Evolutionary conservation across 2,888 invertebrate genomes (phyloP), one percentile per base, ranked within the genome.

Genomic region (Protodeltote pygarga): DNA sequence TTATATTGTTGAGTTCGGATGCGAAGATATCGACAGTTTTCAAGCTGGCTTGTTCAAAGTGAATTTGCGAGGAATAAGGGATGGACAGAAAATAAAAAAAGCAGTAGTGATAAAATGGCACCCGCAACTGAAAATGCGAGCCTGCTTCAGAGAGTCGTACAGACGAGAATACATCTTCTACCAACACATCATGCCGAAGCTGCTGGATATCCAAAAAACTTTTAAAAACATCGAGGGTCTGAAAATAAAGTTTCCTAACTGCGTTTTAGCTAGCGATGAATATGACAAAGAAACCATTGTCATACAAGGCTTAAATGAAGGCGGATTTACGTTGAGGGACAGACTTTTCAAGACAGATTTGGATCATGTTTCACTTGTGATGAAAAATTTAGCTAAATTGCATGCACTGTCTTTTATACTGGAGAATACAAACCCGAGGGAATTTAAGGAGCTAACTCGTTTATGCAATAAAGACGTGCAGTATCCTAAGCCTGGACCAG

Each of bases 341-440:
- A 76, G 86, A 75, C 70, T 83, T 32, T 37, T 60, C 11, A 73
- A 75, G 59, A 70, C 73, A 47, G 77, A 81, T 54, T 60, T 85
- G 3, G 61, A 65, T 20, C 82, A 85, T 34, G 78, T 77, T 6
- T 61, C 73, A 6, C 63, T 85, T 3, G 81, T 79, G 28, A 67
- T 86, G 57, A 87, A 81, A 70, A 75, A 82, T 74, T 75, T 87
- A 50, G 88, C 83, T 1, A 88, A 85, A 73, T 64, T 86, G 35
- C 87, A 89, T 42, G 88, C 80, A 5, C 60, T 87, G 27, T 83
- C 83, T 10, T 87, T 85, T 61, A 76, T 72, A 1, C 58, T 82
- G 16, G 74, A 77, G 39, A 77, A 72, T 42, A 61, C 50, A n/a
- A 65, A 75, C 51, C 77, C 84, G 1, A 49, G 46, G 3, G 66